A percentile compares a stretch with the other conserved stretches of the same genome.
Evolutionary conservation across 2,888 invertebrate genomes (phyloP).

Genomic region (Caenorhabditis plicata): DNA sequence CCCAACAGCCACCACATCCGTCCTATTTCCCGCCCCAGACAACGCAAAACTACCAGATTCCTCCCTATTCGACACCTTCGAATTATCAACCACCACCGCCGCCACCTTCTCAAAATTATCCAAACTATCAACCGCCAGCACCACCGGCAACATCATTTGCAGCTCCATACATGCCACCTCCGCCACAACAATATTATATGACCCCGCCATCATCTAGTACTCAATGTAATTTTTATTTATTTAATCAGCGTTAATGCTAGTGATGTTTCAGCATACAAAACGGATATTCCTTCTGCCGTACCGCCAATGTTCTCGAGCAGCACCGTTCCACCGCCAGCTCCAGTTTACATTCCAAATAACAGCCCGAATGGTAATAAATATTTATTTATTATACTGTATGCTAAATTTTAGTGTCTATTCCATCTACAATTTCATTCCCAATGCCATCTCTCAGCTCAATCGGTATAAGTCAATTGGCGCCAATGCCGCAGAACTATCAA

Average conservation of each 20-base stretch:
- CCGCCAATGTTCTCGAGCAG: conserved; percentile 31
- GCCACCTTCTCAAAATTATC: conserved; percentile 4
- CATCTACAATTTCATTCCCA: conserved; percentile 56
- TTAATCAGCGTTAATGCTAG: too few species aligned
- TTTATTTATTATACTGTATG: background rate
- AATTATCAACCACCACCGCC: conserved; percentile 9
- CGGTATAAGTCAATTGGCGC: conserved; percentile 56
- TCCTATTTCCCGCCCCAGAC: too few species aligned
- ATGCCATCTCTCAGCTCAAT: conserved; percentile 65
- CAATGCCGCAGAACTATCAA: too few species aligned
- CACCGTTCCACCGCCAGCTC: conserved; percentile 7
- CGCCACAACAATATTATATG: background rate
- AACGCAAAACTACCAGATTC: background rate
- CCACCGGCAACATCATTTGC: conserved; percentile 9
- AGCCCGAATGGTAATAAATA: conserved; percentile 17
- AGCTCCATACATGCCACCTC: conserved; percentile 21
- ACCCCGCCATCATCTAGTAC: conserved; percentile 7
- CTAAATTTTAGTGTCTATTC: conserved; percentile 11
- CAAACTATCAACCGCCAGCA: conserved; percentile 20
- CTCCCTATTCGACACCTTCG: too few species aligned
- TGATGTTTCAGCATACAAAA: conserved; percentile 9
- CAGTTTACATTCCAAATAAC: too few species aligned
- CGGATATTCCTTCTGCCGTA: conserved; percentile 31
- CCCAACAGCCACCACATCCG: background rate
- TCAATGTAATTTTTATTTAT: too few species aligned